Evolutionary conservation across 2,113 vertebrate genomes (phyloP).

Genomic region (Seriola rivoliana): DNA sequence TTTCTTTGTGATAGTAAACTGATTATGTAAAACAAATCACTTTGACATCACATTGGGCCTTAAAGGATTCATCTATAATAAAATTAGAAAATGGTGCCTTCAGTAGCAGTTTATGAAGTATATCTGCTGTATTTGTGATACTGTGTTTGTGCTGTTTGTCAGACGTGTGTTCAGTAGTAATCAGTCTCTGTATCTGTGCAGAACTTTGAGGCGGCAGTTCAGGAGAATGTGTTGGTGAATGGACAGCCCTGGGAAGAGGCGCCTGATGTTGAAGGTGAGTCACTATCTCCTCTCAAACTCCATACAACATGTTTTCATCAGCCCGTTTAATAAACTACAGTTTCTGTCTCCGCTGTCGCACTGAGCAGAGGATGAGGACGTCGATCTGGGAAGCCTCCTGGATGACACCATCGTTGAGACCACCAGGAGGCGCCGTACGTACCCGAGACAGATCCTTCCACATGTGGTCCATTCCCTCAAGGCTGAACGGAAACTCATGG

Average conservation of each 20-base stretch:
- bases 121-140: too few relatives aligned
- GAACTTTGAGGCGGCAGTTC: slow-evolving; percentile 90
- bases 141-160: background rate
- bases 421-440: slow-evolving; percentile 86
- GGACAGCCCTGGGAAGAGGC: slow-evolving; percentile 89
- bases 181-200: slow-evolving; percentile 67
- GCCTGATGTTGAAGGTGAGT: slow-evolving; percentile 68
- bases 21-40: too few relatives aligned
- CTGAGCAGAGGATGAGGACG: slow-evolving; percentile 69
- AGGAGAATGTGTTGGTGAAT: slow-evolving; percentile 89
- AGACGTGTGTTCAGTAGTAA: background rate
- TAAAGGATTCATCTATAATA: too few relatives aligned
- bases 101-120: too few relatives aligned
- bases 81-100: too few relatives aligned
- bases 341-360: background rate
- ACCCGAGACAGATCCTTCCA: slow-evolving; percentile 88
- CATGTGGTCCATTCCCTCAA: slow-evolving; percentile 87
- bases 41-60: too few relatives aligned
- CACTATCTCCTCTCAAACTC: background rate
- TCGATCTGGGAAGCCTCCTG: slow-evolving; percentile 88
- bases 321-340: background rate
- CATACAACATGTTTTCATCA: background rate
- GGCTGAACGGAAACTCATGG: slow-evolving; percentile 90
- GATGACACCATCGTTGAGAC: slow-evolving; percentile 91
- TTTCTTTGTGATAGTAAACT: too few relatives aligned